Evolutionary conservation across 2,797 vertebrate species (phyloP), one percentile per base, ranked within the genome.

Genomic region (Sebastes aleutianus): DNA sequence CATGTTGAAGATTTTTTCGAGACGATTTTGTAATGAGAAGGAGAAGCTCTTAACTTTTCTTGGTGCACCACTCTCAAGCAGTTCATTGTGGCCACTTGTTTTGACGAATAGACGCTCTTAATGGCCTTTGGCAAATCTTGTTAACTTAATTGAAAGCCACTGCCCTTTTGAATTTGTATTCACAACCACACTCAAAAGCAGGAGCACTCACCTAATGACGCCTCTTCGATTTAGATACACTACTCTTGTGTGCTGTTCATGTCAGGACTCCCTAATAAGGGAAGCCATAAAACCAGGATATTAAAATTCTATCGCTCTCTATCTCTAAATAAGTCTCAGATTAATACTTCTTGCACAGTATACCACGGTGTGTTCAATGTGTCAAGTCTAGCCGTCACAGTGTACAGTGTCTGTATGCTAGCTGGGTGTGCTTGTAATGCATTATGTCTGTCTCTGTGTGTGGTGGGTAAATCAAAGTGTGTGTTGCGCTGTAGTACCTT

Each of bases 121-220:
- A 88, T 87, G 81, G 32, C 32, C 68, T 89, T 81, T 79, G 34
- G 74, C 31, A 80, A 85, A 83, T 84, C 89, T 62, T 74, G 50
- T 90, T 84, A 89, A 70, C 50, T 24, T 56, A 80, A 86, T 78
- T 87, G 59, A 88, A 90, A 84, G 81, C 57, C 78, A 31, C 14
- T 63, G 56, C 66, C 22, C n/a, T 76, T 70, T 70, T 80, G 43
- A 69, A 73, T 84, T 78, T 82, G 50, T 56, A 74, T 85, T 84
- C 39, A 62, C 64, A 57, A 43, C 56, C 78, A 24, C 43, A 18
- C 58, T 74, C 8, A 0, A n/a, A 54, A 47, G 59, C 27, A 11
- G 27, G 39, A 68, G 27, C 77, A 65, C 70, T 78, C 56, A 10
- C 22, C 56, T 70, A 54, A 84, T 61, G 31, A 82, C 39, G 34